Conservation (phyloP, 2,113 vertebrate genomes). For the Tapirus terrestris region DNA sequence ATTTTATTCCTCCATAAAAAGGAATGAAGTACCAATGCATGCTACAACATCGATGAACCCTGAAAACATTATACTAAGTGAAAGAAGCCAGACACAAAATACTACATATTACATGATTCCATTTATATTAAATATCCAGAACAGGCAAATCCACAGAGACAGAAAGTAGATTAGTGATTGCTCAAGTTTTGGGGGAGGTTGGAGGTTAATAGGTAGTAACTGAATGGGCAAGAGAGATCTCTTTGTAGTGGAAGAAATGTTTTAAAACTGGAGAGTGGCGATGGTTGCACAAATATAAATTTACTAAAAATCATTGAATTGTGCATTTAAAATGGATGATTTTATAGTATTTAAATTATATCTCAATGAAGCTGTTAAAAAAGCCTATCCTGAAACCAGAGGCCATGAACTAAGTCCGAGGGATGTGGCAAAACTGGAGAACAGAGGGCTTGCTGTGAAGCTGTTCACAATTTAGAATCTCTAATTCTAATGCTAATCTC, state of each 20-base stretch:
- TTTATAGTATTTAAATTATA: neutral
- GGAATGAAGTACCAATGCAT: neutral
- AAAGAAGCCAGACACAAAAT: neutral
- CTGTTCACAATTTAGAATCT: constrained; percentile 1
- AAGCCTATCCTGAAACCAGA: neutral
- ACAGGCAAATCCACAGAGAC: neutral
- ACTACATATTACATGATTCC: neutral
- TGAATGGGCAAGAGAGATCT: neutral
- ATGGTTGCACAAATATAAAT: neutral
- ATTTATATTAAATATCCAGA: neutral
- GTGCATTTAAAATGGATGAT: neutral
- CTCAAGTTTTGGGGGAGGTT: neutral
- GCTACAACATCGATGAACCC: neutral
- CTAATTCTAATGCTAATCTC: neutral
- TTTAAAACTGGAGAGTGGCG: neutral
- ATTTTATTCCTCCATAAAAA: neutral
- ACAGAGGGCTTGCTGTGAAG: neutral
- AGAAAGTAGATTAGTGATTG: neutral
- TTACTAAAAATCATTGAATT: neutral
- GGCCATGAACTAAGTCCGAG: neutral
- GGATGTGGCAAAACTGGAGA: neutral
- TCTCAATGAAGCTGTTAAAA: neutral
- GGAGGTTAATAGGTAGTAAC: neutral
- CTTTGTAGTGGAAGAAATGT: neutral
- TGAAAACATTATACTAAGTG: neutral